Evolutionary conservation across 2,888 invertebrate genomes (phyloP).

Genomic region (Cephus pygmeus): DNA sequence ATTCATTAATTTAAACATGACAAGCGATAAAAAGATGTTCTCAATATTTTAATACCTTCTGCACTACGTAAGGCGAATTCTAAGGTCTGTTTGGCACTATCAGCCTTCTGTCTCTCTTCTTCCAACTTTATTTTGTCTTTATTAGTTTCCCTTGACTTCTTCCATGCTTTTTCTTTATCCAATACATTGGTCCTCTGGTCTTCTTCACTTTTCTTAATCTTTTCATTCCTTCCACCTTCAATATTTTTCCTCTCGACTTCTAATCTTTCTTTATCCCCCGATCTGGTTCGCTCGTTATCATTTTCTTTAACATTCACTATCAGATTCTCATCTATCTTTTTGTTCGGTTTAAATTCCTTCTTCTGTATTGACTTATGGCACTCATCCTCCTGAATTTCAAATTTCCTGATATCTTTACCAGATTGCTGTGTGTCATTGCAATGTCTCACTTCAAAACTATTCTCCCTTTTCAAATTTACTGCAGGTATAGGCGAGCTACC

Average conservation of each 20-base stretch:
- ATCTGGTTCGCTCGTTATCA: conserved; percentile 58
- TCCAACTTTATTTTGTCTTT: conserved; percentile 68
- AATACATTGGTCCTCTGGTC: conserved; percentile 68
- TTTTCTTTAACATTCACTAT: conserved; percentile 59
- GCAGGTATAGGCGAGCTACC: conserved; percentile 53
- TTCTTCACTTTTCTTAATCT: conserved; percentile 64
- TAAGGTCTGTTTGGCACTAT: conserved; percentile 69
- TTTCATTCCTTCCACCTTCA: conserved; percentile 24
- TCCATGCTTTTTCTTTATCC: conserved; percentile 77
- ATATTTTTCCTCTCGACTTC: not conserved
- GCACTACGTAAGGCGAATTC: conserved; percentile 74
- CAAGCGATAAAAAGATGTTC: not conserved
- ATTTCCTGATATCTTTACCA: conserved; percentile 56
- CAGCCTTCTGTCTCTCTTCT: conserved; percentile 70
- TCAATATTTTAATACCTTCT: conserved; percentile 71
- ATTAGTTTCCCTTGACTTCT: conserved; percentile 73
- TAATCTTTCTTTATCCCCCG: not conserved
- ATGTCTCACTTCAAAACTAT: conserved; percentile 63
- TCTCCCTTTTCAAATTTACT: conserved; percentile 56
- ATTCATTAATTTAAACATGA: not conserved
- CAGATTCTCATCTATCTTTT: conserved; percentile 41
- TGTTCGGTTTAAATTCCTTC: conserved; percentile 72
- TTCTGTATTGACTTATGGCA: conserved; percentile 65
- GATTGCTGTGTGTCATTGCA: conserved; percentile 59
- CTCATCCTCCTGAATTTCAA: conserved; percentile 60